Conservation (phyloP, 2,888 invertebrate genomes). For the Tricholauxania praeusta region DNA sequence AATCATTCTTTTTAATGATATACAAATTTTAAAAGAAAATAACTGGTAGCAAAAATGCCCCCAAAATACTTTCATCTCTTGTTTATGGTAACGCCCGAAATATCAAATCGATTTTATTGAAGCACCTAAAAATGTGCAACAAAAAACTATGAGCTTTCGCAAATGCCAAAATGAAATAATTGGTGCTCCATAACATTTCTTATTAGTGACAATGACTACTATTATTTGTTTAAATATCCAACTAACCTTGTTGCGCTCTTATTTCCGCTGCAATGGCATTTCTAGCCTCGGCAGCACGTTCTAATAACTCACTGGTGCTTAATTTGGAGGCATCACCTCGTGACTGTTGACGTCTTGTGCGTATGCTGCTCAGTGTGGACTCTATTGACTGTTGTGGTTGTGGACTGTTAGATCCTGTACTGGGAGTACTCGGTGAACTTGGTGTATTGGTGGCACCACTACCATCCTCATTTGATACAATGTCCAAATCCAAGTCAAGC, state of each 20-base stretch:
- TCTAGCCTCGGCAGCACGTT: conserved; percentile 64
- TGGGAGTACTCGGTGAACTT: conserved; percentile 40
- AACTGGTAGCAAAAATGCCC: too few species aligned
- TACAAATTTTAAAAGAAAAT: too few species aligned
- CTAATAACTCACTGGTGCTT: conserved; percentile 65
- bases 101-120: too few species aligned
- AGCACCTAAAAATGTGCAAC: background rate
- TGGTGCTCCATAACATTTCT: too few species aligned
- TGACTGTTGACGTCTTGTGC: conserved; percentile 62
- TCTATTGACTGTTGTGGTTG: conserved; percentile 52
- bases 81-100: too few species aligned
- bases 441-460: conserved; percentile 25
- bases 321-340: conserved; percentile 64
- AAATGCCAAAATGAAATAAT: too few species aligned
- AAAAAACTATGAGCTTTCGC: background rate
- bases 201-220: too few species aligned
- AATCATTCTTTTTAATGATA: too few species aligned
- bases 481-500: conserved; percentile 66
- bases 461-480: conserved; percentile 62
- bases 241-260: conserved; percentile 61
- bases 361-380: conserved; percentile 59
- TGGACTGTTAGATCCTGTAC: conserved; percentile 57
- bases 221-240: too few species aligned
- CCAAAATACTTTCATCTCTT: too few species aligned
- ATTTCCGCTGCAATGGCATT: conserved; percentile 66